Conservation (phyloP, 2,113 vertebrate species). For the Thunnus maccoyii region DNA sequence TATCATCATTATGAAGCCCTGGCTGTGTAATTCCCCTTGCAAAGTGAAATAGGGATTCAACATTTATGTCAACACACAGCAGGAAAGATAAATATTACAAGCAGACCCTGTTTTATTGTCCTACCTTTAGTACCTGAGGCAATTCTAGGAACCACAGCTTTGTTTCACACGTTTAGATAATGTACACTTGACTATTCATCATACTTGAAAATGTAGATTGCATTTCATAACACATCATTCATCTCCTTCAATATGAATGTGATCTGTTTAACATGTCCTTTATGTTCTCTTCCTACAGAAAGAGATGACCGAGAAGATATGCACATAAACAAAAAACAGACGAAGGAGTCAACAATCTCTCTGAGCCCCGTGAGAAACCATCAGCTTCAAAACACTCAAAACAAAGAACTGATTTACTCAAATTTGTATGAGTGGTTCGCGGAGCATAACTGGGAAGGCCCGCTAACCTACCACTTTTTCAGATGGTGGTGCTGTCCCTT, state of each 20-base stretch:
- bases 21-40: not conserved
- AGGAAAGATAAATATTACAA: conserved; percentile 8
- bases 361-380: conserved; percentile 71
- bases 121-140: not conserved
- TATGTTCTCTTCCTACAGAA: conserved; percentile 85
- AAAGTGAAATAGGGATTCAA: conserved; percentile 28
- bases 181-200: not conserved
- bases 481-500: conserved; percentile 18
- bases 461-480: conserved; percentile 21
- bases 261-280: conserved; percentile 28
- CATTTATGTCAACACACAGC: conserved; percentile 28
- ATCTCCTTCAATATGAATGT: not conserved
- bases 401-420: conserved; percentile 40
- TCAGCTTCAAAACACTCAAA: conserved; percentile 54
- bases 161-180: not conserved
- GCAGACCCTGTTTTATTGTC: conserved; percentile 31
- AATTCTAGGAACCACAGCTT: conserved; percentile 11
- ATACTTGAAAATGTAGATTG: not conserved
- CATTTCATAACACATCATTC: not conserved
- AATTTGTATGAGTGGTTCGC: conserved; percentile 30
- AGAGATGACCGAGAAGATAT: conserved; percentile 95
- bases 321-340: conserved; percentile 88
- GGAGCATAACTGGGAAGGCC: conserved; percentile 19
- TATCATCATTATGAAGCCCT: conserved; percentile 36
- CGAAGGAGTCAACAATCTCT: conserved; percentile 71